Evolutionary conservation across 1,140 invertebrate species (phyloP).

Genomic region (Drosophila eugracilis): DNA sequence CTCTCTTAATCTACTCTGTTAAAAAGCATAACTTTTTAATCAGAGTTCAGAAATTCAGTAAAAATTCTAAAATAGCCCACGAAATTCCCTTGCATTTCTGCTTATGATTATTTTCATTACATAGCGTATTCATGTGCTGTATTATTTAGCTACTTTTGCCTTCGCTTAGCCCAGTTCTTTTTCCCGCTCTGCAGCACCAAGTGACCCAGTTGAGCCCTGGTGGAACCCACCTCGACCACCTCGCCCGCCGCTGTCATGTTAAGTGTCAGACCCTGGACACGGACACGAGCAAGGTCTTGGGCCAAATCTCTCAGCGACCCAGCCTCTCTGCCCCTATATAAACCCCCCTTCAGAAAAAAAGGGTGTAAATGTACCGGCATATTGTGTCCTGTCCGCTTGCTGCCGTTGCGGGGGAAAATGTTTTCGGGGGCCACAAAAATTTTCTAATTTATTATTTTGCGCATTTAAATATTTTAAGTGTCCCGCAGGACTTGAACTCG

Average conservation of each 20-base stretch:
- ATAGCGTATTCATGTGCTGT: conserved; percentile 24
- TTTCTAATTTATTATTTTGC: conserved; percentile 82
- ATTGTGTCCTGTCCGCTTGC: conserved; percentile 22
- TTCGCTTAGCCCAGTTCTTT: conserved; percentile 3
- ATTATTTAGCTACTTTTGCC: conserved; percentile 40
- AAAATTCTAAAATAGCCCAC: no score
- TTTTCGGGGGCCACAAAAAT: conserved; percentile 45
- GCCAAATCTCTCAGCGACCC: conserved; percentile 7
- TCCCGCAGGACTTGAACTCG: conserved; percentile 66
- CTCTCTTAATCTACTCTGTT: no score
- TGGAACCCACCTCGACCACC: conserved; percentile 9
- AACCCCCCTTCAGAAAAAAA: conserved; percentile 1
- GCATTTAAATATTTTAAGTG: conserved; percentile 83
- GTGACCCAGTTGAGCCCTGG: conserved; percentile 40
- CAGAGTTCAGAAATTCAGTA: not conserved
- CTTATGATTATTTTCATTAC: conserved; percentile 16
- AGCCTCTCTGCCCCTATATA: not conserved
- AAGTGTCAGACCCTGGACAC: conserved; percentile 53
- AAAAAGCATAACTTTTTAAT: not conserved
- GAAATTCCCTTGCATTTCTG: no score
- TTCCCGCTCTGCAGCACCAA: conserved; percentile 1
- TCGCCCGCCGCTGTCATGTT: conserved; percentile 55
- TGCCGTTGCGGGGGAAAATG: conserved; percentile 24
- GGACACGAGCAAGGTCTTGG: conserved; percentile 26
- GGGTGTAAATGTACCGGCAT: conserved; percentile 8